A percentile compares a stretch with the other conserved stretches of the same genome.
Evolutionary conservation across 2,888 invertebrate species (phyloP).

Genomic region (Lymantria monacha): DNA sequence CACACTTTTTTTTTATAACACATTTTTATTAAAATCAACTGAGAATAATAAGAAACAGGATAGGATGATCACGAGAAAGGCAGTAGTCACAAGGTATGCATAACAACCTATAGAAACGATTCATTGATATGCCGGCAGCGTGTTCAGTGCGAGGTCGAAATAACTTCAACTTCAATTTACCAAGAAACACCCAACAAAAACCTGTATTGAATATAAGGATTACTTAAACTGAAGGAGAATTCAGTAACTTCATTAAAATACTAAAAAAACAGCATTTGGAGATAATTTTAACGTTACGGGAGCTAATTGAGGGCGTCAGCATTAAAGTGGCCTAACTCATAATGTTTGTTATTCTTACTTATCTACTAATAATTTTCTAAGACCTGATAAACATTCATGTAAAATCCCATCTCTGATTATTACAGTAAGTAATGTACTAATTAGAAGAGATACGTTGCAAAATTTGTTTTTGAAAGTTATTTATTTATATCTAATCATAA

Average conservation of each 20-base stretch:
- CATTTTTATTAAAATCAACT: conserved; percentile 3
- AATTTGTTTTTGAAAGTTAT: too few species aligned
- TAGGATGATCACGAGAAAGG: conserved; percentile 47
- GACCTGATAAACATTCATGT: too few species aligned
- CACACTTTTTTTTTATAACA: too few species aligned
- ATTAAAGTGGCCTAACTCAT: too few species aligned
- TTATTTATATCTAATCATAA: too few species aligned
- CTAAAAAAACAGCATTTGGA: neutral
- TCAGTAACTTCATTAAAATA: conserved; percentile 9
- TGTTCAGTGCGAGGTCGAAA: conserved; percentile 37
- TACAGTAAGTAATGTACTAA: too few species aligned
- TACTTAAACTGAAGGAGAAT: conserved; percentile 12
- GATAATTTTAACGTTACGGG: neutral
- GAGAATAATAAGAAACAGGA: conserved; percentile 32
- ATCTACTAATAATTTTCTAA: too few species aligned
- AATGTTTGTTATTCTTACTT: too few species aligned
- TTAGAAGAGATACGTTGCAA: too few species aligned
- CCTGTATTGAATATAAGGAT: conserved; percentile 32
- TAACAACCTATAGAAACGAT: conserved; percentile 39
- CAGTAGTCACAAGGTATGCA: conserved; percentile 44
- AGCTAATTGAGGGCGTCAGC: too few species aligned
- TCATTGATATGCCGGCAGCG: conserved; percentile 53
- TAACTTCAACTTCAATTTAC: conserved; percentile 40
- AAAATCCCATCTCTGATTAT: too few species aligned
- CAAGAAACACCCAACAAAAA: conserved; percentile 35